Conservation (phyloP, 2,113 vertebrate genomes). For the Tor tambroides region DNA sequence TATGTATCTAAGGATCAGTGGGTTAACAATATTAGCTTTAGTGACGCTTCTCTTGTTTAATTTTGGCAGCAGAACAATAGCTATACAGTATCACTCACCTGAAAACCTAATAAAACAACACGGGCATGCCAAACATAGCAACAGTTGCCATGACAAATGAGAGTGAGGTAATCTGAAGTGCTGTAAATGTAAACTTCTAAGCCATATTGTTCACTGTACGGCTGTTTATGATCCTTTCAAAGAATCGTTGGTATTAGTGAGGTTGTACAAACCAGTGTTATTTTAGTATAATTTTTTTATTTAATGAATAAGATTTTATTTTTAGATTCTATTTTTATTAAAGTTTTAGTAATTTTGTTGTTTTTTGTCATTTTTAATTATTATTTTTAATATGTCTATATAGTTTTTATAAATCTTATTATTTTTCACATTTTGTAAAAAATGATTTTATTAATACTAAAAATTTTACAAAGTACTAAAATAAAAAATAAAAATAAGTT, state of each 20-base stretch:
- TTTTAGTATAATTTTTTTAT: background rate
- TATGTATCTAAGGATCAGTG: constrained; percentile 28
- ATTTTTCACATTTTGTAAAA: background rate
- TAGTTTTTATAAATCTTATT: background rate
- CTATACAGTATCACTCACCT: constrained; percentile 49
- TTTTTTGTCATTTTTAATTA: background rate
- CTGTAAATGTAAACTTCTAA: constrained; percentile 37
- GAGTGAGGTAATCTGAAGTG: constrained; percentile 47
- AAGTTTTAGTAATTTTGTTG: background rate
- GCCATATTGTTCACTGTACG: constrained; percentile 4
- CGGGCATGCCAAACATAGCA: constrained; percentile 69
- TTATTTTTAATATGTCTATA: background rate
- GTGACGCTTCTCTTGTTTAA: background rate
- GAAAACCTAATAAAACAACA: constrained; percentile 59
- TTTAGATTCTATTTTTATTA: background rate
- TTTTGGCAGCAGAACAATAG: constrained; percentile 50
- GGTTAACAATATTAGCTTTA: constrained; percentile 29
- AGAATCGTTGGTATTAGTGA: background rate
- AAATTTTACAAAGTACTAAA: too few relatives aligned
- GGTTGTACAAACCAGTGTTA: background rate
- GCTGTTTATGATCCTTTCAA: background rate
- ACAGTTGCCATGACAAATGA: constrained; percentile 69
- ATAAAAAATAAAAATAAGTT: too few relatives aligned
- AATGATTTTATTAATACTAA: too few relatives aligned
- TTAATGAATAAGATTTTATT: background rate